Percentiles rank a stretch among this genome's conserved stretches.
Evolutionary conservation across 2,797 vertebrate species (phyloP).

Genomic region (Pangasius sanitwongsei): DNA sequence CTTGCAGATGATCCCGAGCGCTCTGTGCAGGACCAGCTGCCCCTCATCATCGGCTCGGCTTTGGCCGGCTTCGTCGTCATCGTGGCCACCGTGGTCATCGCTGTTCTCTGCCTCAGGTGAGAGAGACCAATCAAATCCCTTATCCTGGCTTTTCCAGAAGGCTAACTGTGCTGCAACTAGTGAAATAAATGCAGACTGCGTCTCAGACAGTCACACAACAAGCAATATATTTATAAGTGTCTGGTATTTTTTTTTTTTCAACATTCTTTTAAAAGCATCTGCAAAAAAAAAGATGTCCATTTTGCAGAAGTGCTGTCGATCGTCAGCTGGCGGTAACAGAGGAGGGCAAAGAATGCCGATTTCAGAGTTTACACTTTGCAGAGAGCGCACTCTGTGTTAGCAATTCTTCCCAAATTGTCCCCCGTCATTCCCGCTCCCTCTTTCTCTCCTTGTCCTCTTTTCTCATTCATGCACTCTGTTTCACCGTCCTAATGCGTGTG

Average conservation of each 20-base stretch:
- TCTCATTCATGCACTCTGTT: constrained; percentile 42
- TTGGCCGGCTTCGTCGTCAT: constrained; percentile 90
- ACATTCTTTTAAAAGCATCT: not conserved
- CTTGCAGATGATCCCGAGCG: constrained; percentile 86
- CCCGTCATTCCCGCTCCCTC: constrained; percentile 16
- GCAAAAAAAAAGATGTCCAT: constrained; percentile 14
- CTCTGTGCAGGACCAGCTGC: constrained; percentile 92
- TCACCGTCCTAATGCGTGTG: constrained; percentile 46
- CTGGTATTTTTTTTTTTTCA: not conserved
- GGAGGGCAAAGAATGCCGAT: not conserved
- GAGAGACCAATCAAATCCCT: constrained; percentile 32
- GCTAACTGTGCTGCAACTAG: not conserved
- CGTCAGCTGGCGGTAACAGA: constrained; percentile 4
- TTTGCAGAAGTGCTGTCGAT: constrained; percentile 29
- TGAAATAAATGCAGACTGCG: constrained; percentile 20
- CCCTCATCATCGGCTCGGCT: constrained; percentile 93
- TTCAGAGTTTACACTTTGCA: constrained; percentile 5
- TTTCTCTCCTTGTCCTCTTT: constrained; percentile 34
- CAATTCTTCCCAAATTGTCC: constrained; percentile 34
- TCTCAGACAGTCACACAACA: constrained; percentile 2
- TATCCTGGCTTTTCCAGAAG: not conserved
- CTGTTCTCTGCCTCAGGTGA: constrained; percentile 96
- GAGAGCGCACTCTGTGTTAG: constrained; percentile 33
- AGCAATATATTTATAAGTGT: constrained; percentile 16
- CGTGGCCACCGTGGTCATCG: constrained; percentile 91